These are phyloP conservation scores for Ptilonorhynchus violaceus DNA, from an alignment of 2,113 vertebrate species.

Conservation along the genomic window DNA sequence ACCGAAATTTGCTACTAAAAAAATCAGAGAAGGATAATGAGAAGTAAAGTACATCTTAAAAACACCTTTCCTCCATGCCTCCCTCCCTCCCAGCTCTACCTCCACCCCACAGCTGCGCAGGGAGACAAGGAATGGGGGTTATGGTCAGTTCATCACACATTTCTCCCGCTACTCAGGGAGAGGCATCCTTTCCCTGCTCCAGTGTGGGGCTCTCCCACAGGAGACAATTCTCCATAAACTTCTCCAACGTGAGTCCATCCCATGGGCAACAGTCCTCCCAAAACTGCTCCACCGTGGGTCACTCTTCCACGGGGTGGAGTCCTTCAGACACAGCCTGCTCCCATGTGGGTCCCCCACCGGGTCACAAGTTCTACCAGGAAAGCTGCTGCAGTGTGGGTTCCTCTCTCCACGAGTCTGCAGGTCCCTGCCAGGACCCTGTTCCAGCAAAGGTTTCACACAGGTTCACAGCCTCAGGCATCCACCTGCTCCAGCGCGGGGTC, in stretches of 20 bases:
- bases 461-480: not conserved
- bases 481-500: not conserved
- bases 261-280: not conserved
- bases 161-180: not conserved
- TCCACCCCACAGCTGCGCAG: not conserved
- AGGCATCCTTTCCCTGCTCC: not conserved
- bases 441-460: not conserved
- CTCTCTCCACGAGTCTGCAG: not conserved
- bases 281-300: not conserved
- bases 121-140: not conserved
- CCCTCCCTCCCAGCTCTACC: not conserved
- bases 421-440: not conserved
- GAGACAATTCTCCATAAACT: not conserved
- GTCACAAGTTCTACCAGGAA: not conserved
- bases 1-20: not conserved
- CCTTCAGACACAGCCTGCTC: not conserved
- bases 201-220: not conserved
- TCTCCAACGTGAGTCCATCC: not conserved
- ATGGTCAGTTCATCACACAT: not conserved
- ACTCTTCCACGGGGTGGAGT: not conserved
- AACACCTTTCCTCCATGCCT: not conserved
- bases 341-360: fast-evolving
- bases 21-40: not conserved
- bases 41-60: not conserved
- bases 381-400: fast-evolving